Conservation (phyloP, 2,888 invertebrate species). For the Eilema griseolum region DNA sequence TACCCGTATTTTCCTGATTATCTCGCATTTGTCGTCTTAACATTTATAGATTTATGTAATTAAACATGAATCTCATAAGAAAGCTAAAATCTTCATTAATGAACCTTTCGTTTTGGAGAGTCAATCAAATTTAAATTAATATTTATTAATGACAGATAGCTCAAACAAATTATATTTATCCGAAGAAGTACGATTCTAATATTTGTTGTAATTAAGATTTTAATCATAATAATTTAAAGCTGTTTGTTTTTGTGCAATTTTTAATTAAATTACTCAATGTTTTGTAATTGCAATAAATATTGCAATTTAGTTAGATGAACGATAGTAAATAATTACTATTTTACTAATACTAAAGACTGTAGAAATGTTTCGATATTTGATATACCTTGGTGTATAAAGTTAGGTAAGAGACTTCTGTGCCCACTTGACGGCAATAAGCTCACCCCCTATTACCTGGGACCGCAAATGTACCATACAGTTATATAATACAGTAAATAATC, state of each 20-base stretch:
- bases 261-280: not conserved
- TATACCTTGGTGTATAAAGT: too few species aligned
- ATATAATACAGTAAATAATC: too few species aligned
- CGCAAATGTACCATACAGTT: too few species aligned
- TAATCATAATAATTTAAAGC: not conserved
- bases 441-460: too few species aligned
- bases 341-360: too few species aligned
- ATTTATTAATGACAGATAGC: conserved; percentile 1
- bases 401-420: too few species aligned
- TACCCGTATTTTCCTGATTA: not conserved
- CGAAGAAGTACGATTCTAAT: not conserved
- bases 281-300: not conserved
- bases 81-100: not conserved
- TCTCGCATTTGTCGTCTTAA: not conserved
- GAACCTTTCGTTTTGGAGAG: not conserved
- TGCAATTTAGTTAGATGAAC: too few species aligned
- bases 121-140: not conserved
- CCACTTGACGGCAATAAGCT: too few species aligned
- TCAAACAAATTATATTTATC: not conserved
- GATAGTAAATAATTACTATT: too few species aligned
- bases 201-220: conserved; percentile 7
- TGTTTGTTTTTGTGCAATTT: not conserved
- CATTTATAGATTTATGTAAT: not conserved
- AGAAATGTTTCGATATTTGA: too few species aligned
- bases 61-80: not conserved